These are phyloP conservation scores for Capitulum mitella DNA, from an alignment of 2,888 invertebrate species.

Conservation along the genomic window DNA sequence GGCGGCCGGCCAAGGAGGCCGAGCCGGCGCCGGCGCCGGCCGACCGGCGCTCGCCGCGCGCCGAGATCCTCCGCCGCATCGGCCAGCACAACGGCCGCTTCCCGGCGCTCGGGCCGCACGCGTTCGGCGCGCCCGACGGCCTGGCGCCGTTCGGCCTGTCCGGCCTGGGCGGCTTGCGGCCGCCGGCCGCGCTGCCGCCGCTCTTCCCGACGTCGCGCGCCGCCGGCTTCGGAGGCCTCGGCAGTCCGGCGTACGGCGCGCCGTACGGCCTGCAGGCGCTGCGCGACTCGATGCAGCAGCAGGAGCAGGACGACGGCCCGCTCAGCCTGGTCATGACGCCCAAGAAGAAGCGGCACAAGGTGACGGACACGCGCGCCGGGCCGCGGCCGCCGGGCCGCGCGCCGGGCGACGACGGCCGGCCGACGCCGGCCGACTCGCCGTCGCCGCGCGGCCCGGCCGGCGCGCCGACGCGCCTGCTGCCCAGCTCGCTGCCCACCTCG, in stretches of 20 bases:
- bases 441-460: slow-evolving; percentile 61
- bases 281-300: slow-evolving; percentile 33
- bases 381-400: slow-evolving; percentile 82
- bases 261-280: slow-evolving; percentile 32
- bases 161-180: neutral
- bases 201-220: slow-evolving; percentile 21
- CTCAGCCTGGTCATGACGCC: slow-evolving; percentile 89
- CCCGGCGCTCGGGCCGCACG: slow-evolving; percentile 30
- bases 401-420: slow-evolving; percentile 67
- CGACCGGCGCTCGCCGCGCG: neutral
- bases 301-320: slow-evolving; percentile 61
- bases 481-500: slow-evolving; percentile 82
- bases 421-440: slow-evolving; percentile 46
- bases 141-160: slow-evolving; percentile 5
- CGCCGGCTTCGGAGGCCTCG: slow-evolving; percentile 26
- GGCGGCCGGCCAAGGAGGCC: too few species aligned
- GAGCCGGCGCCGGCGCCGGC: neutral
- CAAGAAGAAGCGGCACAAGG: slow-evolving; percentile 93
- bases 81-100: slow-evolving; percentile 17
- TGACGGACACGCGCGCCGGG: slow-evolving; percentile 86
- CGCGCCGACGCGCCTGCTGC: slow-evolving; percentile 70
- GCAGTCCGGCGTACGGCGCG: slow-evolving; percentile 34
- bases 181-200: slow-evolving; percentile 29
- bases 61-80: slow-evolving; percentile 19
- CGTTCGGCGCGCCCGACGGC: slow-evolving; percentile 31